Percentiles rank a stretch among this genome's conserved stretches.
Evolutionary conservation across 1,140 invertebrate genomes (phyloP).

Genomic region (Trigoniulus corallinus): DNA sequence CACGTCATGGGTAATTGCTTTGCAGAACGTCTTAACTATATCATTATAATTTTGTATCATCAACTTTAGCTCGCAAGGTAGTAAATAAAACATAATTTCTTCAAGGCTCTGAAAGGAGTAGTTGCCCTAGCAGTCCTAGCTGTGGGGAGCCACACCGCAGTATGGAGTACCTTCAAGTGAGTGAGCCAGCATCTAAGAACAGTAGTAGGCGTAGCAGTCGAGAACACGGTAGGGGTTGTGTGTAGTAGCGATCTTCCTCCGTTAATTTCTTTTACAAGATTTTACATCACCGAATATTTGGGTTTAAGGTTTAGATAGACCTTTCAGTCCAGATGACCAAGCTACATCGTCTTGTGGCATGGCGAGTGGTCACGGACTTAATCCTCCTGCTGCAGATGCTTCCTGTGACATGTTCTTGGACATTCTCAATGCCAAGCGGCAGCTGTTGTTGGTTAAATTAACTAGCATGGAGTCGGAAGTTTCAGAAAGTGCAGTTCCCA

Average conservation of each 20-base stretch:
- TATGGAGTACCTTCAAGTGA: constrained; percentile 10
- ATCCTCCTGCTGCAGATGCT: constrained; percentile 1
- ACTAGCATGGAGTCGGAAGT: constrained; percentile 80
- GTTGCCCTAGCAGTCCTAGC: constrained; percentile 15
- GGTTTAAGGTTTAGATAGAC: background rate
- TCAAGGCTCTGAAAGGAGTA: constrained; percentile 15
- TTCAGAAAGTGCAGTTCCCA: constrained; percentile 18
- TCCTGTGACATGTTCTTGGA: constrained; percentile 70
- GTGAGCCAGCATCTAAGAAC: constrained; percentile 23
- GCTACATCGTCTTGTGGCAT: background rate
- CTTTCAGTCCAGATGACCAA: background rate
- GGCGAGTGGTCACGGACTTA: background rate
- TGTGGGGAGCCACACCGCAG: constrained; percentile 9
- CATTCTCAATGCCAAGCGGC: constrained; percentile 70
- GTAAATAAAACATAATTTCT: background rate
- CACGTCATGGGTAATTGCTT: background rate
- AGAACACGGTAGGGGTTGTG: background rate
- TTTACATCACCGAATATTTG: too few relatives aligned
- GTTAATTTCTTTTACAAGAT: constrained; percentile 10
- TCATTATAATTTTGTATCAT: too few relatives aligned
- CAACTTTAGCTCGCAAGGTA: too few relatives aligned
- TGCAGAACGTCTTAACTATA: too few relatives aligned
- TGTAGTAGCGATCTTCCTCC: background rate
- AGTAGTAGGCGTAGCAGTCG: constrained; percentile 4
- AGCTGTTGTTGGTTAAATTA: constrained; percentile 64